These are phyloP conservation scores for Ophonus ardosiacus DNA, from an alignment of 2,888 invertebrate genomes.

Conservation along the genomic window DNA sequence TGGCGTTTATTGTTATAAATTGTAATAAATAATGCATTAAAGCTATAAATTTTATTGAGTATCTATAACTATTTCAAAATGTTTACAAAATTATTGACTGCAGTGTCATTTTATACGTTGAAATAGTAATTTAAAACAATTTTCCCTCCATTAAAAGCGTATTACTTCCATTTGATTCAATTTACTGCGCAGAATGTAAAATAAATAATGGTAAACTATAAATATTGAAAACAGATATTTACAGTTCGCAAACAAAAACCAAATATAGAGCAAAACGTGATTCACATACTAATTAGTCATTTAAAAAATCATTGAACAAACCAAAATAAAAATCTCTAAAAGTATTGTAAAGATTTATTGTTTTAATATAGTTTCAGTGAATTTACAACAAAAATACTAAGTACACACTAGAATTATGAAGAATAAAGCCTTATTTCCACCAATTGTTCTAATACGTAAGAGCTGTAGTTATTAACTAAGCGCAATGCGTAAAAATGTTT, in stretches of 20 bases:
- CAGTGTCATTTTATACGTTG: background rate
- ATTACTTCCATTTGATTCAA: background rate
- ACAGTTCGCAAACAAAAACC: background rate
- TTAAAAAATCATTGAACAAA: background rate
- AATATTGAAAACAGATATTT: background rate
- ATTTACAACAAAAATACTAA: no score
- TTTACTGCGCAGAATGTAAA: background rate
- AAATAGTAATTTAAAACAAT: background rate
- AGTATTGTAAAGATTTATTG: no score
- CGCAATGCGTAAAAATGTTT: no score
- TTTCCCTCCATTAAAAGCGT: background rate
- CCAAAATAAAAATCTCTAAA: background rate
- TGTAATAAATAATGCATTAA: no score
- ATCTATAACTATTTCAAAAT: background rate
- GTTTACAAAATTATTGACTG: background rate
- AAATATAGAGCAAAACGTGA: background rate
- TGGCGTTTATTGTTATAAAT: no score
- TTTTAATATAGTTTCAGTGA: no score
- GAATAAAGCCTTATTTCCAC: no score
- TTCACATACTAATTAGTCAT: background rate
- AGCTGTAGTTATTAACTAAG: no score
- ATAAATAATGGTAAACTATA: background rate
- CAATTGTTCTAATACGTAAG: no score
- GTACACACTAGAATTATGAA: no score
- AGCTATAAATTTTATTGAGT: no score